These are phyloP conservation scores for Armadillidium nasatum DNA, from an alignment of 1,140 invertebrate species.

Conservation along the genomic window DNA sequence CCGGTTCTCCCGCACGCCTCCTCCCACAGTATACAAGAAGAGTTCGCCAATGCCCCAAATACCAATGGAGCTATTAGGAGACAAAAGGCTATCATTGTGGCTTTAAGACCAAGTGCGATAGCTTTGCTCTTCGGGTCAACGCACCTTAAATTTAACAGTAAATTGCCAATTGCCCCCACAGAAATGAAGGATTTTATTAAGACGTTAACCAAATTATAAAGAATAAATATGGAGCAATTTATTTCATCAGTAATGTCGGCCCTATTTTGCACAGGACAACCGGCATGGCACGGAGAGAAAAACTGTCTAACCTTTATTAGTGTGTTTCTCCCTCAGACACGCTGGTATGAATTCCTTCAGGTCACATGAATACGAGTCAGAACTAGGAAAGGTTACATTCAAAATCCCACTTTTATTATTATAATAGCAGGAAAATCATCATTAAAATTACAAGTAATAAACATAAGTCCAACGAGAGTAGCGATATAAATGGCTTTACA, in stretches of 20 bases:
- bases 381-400: too few species aligned
- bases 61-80: conserved; percentile 38
- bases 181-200: conserved; percentile 8
- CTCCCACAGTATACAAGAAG: conserved; percentile 49
- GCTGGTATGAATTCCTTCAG: conserved; percentile 8
- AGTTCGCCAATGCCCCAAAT: conserved; percentile 41
- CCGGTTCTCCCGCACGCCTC: conserved; percentile 47
- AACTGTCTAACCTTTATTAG: background rate
- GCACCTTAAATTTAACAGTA: conserved; percentile 37
- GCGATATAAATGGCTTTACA: background rate
- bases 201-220: conserved; percentile 29
- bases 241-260: background rate
- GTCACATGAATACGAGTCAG: too few species aligned
- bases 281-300: conserved; percentile 17
- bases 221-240: conserved; percentile 20
- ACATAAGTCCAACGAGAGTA: background rate
- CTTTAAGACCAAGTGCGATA: conserved; percentile 34
- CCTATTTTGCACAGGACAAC: background rate
- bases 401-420: background rate
- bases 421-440: background rate
- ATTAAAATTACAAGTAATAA: conserved; percentile 7
- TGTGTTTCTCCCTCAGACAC: background rate
- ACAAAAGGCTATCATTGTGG: conserved; percentile 31
- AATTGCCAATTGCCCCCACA: background rate
- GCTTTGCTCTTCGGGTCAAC: conserved; percentile 40